Evolutionary conservation across 2,888 invertebrate species (phyloP).

Genomic region (Glyphotaelius pellucidus): DNA sequence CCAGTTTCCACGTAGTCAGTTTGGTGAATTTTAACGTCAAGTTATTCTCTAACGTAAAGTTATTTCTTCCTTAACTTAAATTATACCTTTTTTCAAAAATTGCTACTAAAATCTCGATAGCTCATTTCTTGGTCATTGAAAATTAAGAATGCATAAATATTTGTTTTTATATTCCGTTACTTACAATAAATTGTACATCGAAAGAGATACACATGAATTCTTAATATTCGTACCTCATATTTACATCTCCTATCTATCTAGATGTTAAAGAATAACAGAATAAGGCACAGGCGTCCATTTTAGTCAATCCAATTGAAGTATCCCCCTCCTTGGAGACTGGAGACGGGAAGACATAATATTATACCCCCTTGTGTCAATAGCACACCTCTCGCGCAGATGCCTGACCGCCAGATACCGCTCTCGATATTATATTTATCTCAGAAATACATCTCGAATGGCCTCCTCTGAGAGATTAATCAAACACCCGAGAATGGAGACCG

Average conservation of each 20-base stretch:
- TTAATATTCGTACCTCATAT: not conserved
- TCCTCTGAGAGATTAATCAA: conserved; percentile 63
- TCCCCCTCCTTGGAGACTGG: not conserved
- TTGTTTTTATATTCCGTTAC: too few species aligned
- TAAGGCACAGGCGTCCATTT: not conserved
- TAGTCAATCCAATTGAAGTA: conserved; percentile 2
- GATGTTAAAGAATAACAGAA: not conserved
- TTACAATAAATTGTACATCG: too few species aligned
- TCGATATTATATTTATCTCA: conserved; percentile 66
- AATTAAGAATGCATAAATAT: too few species aligned
- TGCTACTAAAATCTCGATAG: too few species aligned
- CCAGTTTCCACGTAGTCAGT: too few species aligned
- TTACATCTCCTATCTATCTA: not conserved
- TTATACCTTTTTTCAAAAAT: too few species aligned
- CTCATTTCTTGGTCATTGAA: too few species aligned
- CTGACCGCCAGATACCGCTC: conserved; percentile 56
- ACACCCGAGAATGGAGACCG: conserved; percentile 59
- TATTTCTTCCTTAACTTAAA: too few species aligned
- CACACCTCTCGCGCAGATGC: conserved; percentile 58
- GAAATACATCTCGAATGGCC: conserved; percentile 40
- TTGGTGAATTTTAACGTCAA: too few species aligned
- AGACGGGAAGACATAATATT: conserved; percentile 53
- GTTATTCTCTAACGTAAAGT: too few species aligned
- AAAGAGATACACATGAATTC: not conserved
- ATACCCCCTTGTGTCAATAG: conserved; percentile 64